Base-by-base conservation (phyloP, 2,888 invertebrate species). In the Hybos culiciformis region DNA sequence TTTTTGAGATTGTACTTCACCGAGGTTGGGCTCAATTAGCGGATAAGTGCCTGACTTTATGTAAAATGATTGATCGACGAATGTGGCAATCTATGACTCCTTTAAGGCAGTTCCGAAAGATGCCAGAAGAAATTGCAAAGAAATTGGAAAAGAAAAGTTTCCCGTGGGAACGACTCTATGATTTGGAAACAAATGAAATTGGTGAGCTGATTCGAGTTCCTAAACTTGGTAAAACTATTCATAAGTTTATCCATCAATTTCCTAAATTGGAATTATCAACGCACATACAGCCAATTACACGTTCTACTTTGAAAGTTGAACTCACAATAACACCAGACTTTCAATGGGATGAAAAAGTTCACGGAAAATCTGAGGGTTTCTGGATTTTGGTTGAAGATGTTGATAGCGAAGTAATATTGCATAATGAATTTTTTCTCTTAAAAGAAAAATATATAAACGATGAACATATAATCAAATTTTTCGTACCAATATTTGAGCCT, bases 51-150 rank as follows among this genome's bases (percentile, higher is more conserved):
- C 67, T 99, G 15, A 83, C 92, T 0, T 72, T 98, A 6, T 96
- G 96, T 68, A 99, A 99, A 68, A 98, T 98, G 97, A 92, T 98
- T 46, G 94, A 97, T 62, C 77, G 92, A 1, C 74, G 97, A 24
- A 96, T 97, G 94, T 99, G 98, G 98, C 96, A 97, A 64, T 94
- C 94, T 0, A 94, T 98, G 94, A 94, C 93, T 3, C 98, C 98
- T 2, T 70, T 98, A 12, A 58, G 98, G 12, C 98, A 99, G 63
- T 98, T 98, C 61, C 77, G 87, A 51, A 97, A 94, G 63, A 93
- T 96, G 78, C 97, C 92, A 0, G 93, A 92, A 58, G 96, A 96
- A 70, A 84, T 91, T 15, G 82, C 97, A 8, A 90, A 93, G 60
- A 96, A 97, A 61, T 79, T 99, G 20, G 98, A 99, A 61, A 98